A percentile compares a stretch with the other conserved stretches of the same genome.
phyloP scores from a whole-genome alignment of 2,888 invertebrate species.

The Timandra comae region DNA sequence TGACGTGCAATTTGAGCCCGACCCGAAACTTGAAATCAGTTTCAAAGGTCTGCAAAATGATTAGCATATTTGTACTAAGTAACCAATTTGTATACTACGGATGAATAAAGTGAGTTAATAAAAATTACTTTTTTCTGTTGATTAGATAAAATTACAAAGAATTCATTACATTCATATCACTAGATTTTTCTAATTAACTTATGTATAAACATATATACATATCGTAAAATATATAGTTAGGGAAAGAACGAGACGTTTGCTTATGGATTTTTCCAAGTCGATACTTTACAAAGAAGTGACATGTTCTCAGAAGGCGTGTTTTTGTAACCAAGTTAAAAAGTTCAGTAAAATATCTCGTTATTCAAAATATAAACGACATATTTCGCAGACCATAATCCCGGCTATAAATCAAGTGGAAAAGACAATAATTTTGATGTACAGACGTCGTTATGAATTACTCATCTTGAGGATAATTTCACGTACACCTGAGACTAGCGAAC shows the following conservation, averaged over 20 bases:
- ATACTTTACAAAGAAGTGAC: neutral
- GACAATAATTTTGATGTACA: slow-evolving; percentile 51
- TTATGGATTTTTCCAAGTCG: neutral
- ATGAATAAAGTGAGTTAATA: too few relatives aligned
- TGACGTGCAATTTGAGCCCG: slow-evolving; percentile 16
- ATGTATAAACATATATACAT: too few relatives aligned
- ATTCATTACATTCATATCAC: too few relatives aligned
- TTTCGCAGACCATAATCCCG: slow-evolving; percentile 16
- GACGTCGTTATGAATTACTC: slow-evolving; percentile 34
- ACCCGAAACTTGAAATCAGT: slow-evolving; percentile 25
- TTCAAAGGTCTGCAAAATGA: slow-evolving; percentile 21
- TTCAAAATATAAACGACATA: slow-evolving; percentile 4
- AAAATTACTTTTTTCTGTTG: too few relatives aligned
- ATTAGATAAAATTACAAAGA: too few relatives aligned
- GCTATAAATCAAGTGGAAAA: slow-evolving; percentile 40
- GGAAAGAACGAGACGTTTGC: neutral
- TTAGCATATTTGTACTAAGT: slow-evolving; percentile 1
- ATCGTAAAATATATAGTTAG: too few relatives aligned
- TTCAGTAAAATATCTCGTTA: too few relatives aligned
- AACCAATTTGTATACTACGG: too few relatives aligned
- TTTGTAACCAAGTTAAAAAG: neutral
- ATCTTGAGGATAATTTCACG: slow-evolving; percentile 39
- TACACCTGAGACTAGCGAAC: slow-evolving; percentile 41
- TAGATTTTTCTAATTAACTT: too few relatives aligned
- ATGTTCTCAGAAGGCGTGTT: neutral